phyloP scores from a whole-genome alignment of 2,888 invertebrate genomes.

The Chydorus sphaericus region DNA sequence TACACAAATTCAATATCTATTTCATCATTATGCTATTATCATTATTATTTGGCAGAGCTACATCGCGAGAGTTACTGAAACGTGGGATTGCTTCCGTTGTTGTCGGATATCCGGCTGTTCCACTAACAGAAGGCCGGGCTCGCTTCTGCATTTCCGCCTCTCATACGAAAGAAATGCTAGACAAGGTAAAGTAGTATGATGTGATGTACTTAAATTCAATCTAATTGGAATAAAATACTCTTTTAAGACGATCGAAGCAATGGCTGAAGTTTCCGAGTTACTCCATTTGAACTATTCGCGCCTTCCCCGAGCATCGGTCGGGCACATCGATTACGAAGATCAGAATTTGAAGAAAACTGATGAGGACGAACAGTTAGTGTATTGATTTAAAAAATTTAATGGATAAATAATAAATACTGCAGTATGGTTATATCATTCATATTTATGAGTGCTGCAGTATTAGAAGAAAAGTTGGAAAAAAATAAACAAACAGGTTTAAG shows the following conservation, averaged over 20 bases:
- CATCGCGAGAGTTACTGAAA: conserved; percentile 66
- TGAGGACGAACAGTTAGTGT: too few species aligned
- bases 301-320: conserved; percentile 15
- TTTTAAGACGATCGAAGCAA: conserved; percentile 46
- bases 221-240: too few species aligned
- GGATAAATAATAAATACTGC: too few species aligned
- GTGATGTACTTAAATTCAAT: conserved; percentile 5
- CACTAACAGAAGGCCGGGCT: conserved; percentile 78
- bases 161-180: conserved; percentile 86
- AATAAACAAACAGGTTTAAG: too few species aligned
- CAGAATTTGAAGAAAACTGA: neutral
- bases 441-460: too few species aligned
- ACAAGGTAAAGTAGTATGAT: conserved; percentile 44
- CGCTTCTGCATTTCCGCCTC: conserved; percentile 91
- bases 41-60: conserved; percentile 41
- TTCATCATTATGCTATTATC: neutral
- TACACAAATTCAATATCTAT: neutral
- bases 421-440: too few species aligned
- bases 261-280: conserved; percentile 56
- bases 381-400: too few species aligned
- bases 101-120: conserved; percentile 95
- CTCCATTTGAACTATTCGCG: conserved; percentile 67
- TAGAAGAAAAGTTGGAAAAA: too few species aligned
- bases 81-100: conserved; percentile 82
- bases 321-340: conserved; percentile 17